These are phyloP conservation scores for Nesometra sesokonis DNA, from an alignment of 35 echinoderm and acorn worm species.

Conservation along the genomic window DNA sequence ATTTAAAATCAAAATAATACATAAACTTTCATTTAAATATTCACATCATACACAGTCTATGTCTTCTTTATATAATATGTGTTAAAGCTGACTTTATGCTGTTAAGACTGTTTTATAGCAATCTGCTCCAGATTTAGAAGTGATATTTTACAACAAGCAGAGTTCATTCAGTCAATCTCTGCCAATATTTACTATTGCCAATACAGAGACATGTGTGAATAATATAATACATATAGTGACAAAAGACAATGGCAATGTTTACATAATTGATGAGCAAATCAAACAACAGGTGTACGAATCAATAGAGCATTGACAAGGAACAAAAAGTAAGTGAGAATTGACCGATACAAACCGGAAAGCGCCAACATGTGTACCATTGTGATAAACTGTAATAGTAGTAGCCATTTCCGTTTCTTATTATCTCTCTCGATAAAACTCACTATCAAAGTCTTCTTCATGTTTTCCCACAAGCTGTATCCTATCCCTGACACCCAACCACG, in stretches of 20 bases:
- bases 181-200: not conserved
- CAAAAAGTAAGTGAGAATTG: not conserved
- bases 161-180: not conserved
- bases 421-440: constrained; percentile 48
- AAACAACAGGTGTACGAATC: not conserved
- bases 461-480: constrained; percentile 14
- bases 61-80: no score
- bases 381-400: constrained; percentile 34
- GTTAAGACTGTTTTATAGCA: no score
- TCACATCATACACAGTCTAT: no score
- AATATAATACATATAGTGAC: not conserved
- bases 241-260: not conserved
- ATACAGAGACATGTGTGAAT: not conserved
- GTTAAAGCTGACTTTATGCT: no score
- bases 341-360: constrained; percentile 29
- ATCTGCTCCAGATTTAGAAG: no score
- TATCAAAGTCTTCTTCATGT: constrained; percentile 24
- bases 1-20: no score
- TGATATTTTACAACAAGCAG: not conserved
- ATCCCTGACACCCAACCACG: not conserved
- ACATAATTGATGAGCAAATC: not conserved
- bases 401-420: constrained; percentile 43
- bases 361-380: constrained; percentile 31
- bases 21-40: no score
- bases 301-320: not conserved